phyloP scores from a whole-genome alignment of 2,888 invertebrate genomes.

The Galerucella calmariensis region DNA sequence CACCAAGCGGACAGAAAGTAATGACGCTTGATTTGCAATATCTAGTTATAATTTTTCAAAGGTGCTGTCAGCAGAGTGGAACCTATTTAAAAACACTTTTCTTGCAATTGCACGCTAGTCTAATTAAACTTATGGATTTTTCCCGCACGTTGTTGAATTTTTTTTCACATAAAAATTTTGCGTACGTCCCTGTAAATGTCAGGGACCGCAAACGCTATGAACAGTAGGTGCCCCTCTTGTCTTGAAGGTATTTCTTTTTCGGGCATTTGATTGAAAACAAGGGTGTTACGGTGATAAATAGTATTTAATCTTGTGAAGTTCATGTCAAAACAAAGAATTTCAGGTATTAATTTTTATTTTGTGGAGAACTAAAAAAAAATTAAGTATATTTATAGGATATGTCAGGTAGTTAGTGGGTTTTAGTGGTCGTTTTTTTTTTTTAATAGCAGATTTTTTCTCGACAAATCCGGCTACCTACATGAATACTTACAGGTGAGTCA shows the following conservation, averaged over 20 bases:
- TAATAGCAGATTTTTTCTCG: neutral
- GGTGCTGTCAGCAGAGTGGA: too few relatives aligned
- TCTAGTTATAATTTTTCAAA: too few relatives aligned
- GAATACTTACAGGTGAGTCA: neutral
- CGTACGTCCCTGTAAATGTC: conserved; percentile 9
- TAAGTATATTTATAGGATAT: neutral
- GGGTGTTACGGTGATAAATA: conserved; percentile 29
- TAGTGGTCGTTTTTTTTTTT: neutral
- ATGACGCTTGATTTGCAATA: too few relatives aligned
- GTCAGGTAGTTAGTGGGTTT: conserved; percentile 16
- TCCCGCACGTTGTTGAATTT: neutral
- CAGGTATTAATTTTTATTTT: conserved; percentile 20
- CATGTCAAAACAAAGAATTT: conserved; percentile 27
- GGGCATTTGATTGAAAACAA: conserved; percentile 29
- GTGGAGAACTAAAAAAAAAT: conserved; percentile 8
- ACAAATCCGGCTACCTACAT: conserved; percentile 5
- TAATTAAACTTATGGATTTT: too few relatives aligned
- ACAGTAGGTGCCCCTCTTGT: conserved; percentile 19
- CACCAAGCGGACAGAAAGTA: too few relatives aligned
- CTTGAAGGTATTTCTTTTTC: conserved; percentile 23
- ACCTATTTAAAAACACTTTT: too few relatives aligned
- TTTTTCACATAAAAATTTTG: neutral
- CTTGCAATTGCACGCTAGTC: too few relatives aligned
- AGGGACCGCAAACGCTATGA: conserved; percentile 10
- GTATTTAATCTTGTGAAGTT: conserved; percentile 27